These are phyloP conservation scores for Archips xylosteana DNA, from an alignment of 2,888 invertebrate genomes.

Conservation along the genomic window DNA sequence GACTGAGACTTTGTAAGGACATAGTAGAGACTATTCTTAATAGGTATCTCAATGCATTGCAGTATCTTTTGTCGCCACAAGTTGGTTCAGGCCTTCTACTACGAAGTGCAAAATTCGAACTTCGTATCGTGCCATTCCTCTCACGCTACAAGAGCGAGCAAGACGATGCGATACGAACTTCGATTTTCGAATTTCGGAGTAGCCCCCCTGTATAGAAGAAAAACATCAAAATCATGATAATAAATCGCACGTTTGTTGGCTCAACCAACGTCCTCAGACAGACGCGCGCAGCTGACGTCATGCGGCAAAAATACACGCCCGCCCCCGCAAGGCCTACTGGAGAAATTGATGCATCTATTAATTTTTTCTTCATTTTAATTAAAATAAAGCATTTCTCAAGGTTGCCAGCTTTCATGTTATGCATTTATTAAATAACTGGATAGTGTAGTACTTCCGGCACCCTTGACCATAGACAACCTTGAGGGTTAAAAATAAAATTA, in stretches of 20 bases:
- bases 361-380: conserved; percentile 28
- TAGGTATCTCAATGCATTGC: no score
- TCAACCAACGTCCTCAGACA: conserved; percentile 55
- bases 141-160: no score
- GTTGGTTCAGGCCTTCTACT: no score
- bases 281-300: conserved; percentile 65
- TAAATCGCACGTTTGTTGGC: conserved; percentile 8
- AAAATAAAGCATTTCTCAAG: conserved; percentile 19
- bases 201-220: background rate
- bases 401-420: conserved; percentile 12
- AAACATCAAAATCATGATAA: background rate
- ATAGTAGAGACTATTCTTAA: no score
- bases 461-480: conserved; percentile 16
- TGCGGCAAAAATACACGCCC: conserved; percentile 67
- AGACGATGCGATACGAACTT: no score
- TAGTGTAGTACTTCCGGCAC: conserved; percentile 27
- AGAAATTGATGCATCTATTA: conserved; percentile 44
- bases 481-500: conserved; percentile 4
- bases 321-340: conserved; percentile 60
- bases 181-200: no score
- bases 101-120: no score
- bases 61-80: no score
- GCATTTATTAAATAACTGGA: background rate
- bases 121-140: no score
- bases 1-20: no score